phyloP scores from a whole-genome alignment of 2,797 vertebrate species.

The Argyrosomus regius region DNA sequence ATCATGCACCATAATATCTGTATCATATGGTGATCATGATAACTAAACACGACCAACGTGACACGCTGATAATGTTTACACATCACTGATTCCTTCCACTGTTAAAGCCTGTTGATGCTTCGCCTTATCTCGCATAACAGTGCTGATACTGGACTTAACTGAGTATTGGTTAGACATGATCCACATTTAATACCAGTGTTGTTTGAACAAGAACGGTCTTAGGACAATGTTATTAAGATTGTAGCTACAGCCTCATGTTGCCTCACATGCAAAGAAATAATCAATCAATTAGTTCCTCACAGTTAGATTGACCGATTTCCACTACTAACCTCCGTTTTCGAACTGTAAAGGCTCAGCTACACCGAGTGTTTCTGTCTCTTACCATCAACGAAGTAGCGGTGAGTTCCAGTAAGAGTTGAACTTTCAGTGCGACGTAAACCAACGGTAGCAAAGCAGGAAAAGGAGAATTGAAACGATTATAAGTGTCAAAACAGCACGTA shows the following conservation, averaged over 20 bases:
- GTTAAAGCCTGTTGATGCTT: conserved; percentile 35
- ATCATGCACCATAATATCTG: conserved; percentile 45
- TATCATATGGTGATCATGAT: conserved; percentile 52
- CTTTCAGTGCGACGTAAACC: no score
- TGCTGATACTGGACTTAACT: conserved; percentile 8
- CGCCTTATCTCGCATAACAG: background rate
- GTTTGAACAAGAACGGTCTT: background rate
- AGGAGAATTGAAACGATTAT: no score
- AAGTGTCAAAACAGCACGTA: no score
- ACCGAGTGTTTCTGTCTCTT: no score
- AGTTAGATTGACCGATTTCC: background rate
- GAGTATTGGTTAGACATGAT: background rate
- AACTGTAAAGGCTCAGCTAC: no score
- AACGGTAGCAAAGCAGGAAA: no score
- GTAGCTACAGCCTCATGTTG: background rate
- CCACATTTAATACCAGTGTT: background rate
- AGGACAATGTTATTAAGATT: background rate
- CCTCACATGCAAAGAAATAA: background rate
- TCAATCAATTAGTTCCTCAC: background rate
- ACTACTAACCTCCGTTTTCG: no score
- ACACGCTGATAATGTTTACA: conserved; percentile 34
- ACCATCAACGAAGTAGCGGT: no score
- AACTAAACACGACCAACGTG: conserved; percentile 40
- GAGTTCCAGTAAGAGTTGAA: no score
- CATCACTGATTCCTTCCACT: conserved; percentile 30